Conservation (phyloP, 2,113 vertebrate species). For the Caranx ignobilis region DNA sequence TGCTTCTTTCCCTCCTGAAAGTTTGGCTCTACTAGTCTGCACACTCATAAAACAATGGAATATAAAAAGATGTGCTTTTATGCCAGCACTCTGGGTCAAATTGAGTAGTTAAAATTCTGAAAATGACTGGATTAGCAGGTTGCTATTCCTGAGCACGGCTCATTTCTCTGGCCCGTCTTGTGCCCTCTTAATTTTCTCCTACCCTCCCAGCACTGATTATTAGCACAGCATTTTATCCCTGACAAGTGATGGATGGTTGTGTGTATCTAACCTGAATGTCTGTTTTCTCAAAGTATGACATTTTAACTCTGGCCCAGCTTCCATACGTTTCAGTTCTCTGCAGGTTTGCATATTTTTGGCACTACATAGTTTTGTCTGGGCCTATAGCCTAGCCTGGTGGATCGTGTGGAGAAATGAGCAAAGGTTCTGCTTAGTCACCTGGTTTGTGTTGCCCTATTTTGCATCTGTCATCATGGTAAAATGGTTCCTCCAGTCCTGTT, state of each 20-base stretch:
- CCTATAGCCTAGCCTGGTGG: constrained; percentile 3
- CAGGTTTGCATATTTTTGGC: constrained; percentile 47
- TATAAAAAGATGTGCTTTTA: constrained; percentile 44
- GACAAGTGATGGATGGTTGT: constrained; percentile 39
- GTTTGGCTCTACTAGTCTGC: constrained; percentile 31
- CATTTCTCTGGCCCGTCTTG: constrained; percentile 6
- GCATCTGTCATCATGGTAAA: constrained; percentile 44
- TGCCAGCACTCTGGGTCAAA: constrained; percentile 36
- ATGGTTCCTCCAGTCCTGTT: constrained; percentile 30
- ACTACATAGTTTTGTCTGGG: constrained; percentile 32
- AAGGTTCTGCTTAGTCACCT: constrained; percentile 55
- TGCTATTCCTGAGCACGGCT: not conserved
- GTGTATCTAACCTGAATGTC: constrained; percentile 26
- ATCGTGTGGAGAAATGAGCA: constrained; percentile 32
- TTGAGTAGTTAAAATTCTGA: constrained; percentile 32
- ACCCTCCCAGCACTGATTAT: constrained; percentile 18
- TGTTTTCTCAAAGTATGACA: constrained; percentile 31
- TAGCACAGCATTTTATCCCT: constrained; percentile 8
- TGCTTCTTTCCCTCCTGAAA: constrained; percentile 23
- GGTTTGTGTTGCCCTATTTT: constrained; percentile 52
- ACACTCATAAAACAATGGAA: constrained; percentile 61
- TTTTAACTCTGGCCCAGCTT: constrained; percentile 25
- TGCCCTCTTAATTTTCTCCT: constrained; percentile 18
- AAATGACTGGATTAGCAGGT: constrained; percentile 31
- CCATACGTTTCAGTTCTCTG: constrained; percentile 37